Base-by-base conservation (phyloP, 2,888 invertebrate species). In the Drosophila pegasa region DNA sequence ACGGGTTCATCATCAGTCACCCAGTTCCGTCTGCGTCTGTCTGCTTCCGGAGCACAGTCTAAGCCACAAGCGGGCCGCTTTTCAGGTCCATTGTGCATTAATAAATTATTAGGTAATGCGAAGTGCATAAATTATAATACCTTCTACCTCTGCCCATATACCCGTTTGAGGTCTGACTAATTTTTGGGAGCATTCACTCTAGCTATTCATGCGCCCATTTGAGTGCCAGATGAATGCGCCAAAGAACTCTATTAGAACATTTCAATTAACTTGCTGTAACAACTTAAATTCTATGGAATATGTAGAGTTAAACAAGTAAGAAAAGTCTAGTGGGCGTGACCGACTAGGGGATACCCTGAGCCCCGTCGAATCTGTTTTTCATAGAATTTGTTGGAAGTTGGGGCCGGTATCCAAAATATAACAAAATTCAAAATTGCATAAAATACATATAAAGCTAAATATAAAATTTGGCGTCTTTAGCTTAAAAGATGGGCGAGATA, bases 51-150 rank as follows among this genome's bases (percentile, higher is more conserved):
- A 71, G 48, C 48, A 59, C 51, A 57, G 63, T 78, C 75, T 78
- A 62, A 72, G 62, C 73, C 83, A 43, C 88, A 69, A 64, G n/a
- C n/a, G n/a, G 70, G 41, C 47, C 71, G 61, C 70, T 48, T 71
- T 63, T 78, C 63, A 62, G 82, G 63, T 71, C 68, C 74, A 83
- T 71, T 76, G 66, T 81, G 67, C 71, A 82, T 71, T 82, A 76
- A 76, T 87, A 68, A 82, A 87, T 79, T 76, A 87, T 85, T 69
- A 52, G 47, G 61, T 86, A 67, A 63, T 80, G 67, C 56, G 50
- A 73, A 82, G 73, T 75, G 79, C 81, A 81, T 87, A 80, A 82
- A 67, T 85, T 82, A 82, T 79, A 55, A 68, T 62, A 18, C 37
- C 60, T 18, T 38, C 7, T 18, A n/a, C 41, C 41, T 41, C 38